Evolutionary conservation across 2,113 vertebrate species (phyloP).

Genomic region (Mesitornis unicolor): DNA sequence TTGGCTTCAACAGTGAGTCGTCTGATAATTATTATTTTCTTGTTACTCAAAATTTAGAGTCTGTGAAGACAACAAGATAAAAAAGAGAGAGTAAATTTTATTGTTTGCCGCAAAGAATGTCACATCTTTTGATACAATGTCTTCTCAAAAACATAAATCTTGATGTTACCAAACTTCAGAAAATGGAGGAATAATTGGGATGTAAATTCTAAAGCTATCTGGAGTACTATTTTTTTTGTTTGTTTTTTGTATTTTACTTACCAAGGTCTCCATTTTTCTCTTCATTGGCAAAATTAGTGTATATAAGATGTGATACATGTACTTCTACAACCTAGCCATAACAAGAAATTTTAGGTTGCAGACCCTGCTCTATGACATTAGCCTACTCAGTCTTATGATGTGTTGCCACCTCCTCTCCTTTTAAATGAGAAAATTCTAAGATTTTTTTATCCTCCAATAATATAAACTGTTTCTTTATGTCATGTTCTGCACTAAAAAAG

Average conservation of each 20-base stretch:
- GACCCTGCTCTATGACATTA: not conserved
- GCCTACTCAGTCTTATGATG: not conserved
- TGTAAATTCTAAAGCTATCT: not conserved
- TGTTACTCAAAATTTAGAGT: not conserved
- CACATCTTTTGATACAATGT: not conserved
- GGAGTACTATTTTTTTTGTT: not conserved
- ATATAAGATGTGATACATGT: too few relatives aligned
- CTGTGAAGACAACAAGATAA: not conserved
- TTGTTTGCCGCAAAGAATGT: not conserved
- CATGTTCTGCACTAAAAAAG: not conserved
- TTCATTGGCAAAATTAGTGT: not conserved
- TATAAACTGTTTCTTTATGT: not conserved
- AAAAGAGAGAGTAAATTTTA: not conserved
- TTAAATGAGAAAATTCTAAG: not conserved
- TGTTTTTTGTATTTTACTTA: not conserved
- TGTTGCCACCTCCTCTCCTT: not conserved
- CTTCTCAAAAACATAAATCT: not conserved
- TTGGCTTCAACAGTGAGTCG: not conserved
- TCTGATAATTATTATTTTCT: not conserved
- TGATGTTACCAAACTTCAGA: not conserved
- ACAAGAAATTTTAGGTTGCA: not conserved
- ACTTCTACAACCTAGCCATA: not conserved
- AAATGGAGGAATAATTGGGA: not conserved
- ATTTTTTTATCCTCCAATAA: not conserved
- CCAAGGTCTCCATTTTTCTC: not conserved